These are phyloP conservation scores for Phthorimaea operculella DNA, from an alignment of 1,140 invertebrate genomes.

Conservation along the genomic window DNA sequence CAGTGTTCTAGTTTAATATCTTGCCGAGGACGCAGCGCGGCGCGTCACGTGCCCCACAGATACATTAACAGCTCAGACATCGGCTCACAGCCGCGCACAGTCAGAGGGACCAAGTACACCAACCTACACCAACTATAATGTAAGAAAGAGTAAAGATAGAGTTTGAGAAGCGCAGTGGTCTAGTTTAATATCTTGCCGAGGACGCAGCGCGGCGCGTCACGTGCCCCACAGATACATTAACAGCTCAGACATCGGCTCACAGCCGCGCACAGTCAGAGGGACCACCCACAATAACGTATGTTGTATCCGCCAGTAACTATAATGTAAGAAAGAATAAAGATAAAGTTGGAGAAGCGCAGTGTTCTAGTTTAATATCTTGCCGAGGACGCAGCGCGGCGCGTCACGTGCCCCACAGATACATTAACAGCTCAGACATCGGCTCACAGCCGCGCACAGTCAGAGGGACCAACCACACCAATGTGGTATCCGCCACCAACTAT, in stretches of 20 bases:
- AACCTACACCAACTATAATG: no score
- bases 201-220: constrained; percentile 53
- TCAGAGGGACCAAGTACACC: no score
- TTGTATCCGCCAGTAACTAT: no score
- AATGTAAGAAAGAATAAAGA: no score
- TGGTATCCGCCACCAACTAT: no score
- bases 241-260: constrained; percentile 18
- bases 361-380: constrained; percentile 57
- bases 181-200: constrained; percentile 59
- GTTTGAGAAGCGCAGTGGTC: constrained; percentile 30
- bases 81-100: background rate
- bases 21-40: constrained; percentile 52
- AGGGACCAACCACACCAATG: no score
- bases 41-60: constrained; percentile 51
- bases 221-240: constrained; percentile 51
- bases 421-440: constrained; percentile 26
- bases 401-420: constrained; percentile 54
- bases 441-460: background rate
- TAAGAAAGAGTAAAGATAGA: background rate
- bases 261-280: background rate
- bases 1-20: constrained; percentile 54
- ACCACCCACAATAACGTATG: no score
- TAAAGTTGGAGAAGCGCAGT: constrained; percentile 29
- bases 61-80: constrained; percentile 36
- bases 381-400: constrained; percentile 51